phyloP scores from a whole-genome alignment of 2,888 invertebrate species.

The Drosophila nr. perissopoda region DNA sequence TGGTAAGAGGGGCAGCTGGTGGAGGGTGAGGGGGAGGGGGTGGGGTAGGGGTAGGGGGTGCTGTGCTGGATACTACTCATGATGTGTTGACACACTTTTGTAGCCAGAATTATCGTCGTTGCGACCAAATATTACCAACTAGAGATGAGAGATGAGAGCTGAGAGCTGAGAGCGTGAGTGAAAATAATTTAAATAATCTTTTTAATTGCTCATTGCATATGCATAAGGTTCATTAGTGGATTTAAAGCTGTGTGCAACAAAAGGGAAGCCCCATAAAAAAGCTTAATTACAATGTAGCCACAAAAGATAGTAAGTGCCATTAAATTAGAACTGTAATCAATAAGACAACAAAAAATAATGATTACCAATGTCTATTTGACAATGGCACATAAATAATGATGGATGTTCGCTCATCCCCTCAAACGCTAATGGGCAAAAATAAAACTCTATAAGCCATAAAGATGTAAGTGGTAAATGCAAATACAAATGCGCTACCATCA shows the following conservation, averaged over 20 bases:
- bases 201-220: constrained; percentile 8
- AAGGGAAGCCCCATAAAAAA: constrained; percentile 12
- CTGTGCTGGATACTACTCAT: constrained; percentile 24
- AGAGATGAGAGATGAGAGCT: constrained; percentile 7
- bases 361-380: constrained; percentile 4
- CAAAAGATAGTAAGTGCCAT: constrained; percentile 14
- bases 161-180: constrained; percentile 22
- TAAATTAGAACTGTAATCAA: constrained; percentile 30
- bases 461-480: neutral
- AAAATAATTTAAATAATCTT: neutral
- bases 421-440: neutral
- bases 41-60: neutral
- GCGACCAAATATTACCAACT: constrained; percentile 16
- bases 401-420: neutral
- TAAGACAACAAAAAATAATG: constrained; percentile 5
- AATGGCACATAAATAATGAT: constrained; percentile 15
- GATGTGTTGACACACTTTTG: constrained; percentile 51
- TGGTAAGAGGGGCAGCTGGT: neutral
- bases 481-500: constrained; percentile 3
- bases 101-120: constrained; percentile 24
- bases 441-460: neutral
- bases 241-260: constrained; percentile 3
- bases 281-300: constrained; percentile 18
- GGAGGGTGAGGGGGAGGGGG: too few species aligned
- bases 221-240: constrained; percentile 5